These are phyloP conservation scores for Alfaro cultratus DNA, from an alignment of 2,797 vertebrate genomes.

Conservation along the genomic window DNA sequence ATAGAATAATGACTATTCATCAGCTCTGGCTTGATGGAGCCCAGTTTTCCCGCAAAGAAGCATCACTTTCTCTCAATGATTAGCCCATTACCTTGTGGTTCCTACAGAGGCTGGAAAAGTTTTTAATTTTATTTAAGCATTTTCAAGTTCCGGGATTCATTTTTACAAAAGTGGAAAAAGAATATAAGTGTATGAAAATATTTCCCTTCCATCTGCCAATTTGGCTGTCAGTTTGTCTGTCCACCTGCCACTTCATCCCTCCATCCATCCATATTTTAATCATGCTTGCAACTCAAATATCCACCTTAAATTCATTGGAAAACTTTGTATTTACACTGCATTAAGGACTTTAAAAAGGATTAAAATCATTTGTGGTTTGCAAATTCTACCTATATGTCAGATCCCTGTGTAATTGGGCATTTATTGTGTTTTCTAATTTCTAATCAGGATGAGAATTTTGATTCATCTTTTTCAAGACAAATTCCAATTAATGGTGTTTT, in stretches of 20 bases:
- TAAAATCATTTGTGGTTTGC: not conserved
- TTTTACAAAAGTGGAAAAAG: not conserved
- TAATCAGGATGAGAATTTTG: too few relatives aligned
- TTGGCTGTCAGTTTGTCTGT: not conserved
- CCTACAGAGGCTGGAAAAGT: not conserved
- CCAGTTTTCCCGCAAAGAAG: slow-evolving; percentile 1
- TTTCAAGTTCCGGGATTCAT: not conserved
- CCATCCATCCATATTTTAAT: not conserved
- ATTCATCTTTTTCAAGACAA: too few relatives aligned
- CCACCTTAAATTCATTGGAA: too few relatives aligned
- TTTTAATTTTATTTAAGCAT: not conserved
- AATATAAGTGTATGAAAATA: not conserved
- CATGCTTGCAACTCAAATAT: not conserved
- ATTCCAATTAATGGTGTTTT: too few relatives aligned
- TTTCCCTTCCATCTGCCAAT: not conserved
- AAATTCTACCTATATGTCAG: not conserved
- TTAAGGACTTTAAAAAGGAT: not conserved
- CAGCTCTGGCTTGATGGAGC: slow-evolving; percentile 15
- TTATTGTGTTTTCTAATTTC: too few relatives aligned
- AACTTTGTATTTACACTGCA: not conserved
- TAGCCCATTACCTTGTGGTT: not conserved
- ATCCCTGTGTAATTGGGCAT: not conserved
- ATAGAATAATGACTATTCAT: slow-evolving; percentile 51
- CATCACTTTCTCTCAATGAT: slow-evolving; percentile 13
- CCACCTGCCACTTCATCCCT: not conserved